phyloP scores from a whole-genome alignment of 2,113 vertebrate genomes.

The Sturnira hondurensis region DNA sequence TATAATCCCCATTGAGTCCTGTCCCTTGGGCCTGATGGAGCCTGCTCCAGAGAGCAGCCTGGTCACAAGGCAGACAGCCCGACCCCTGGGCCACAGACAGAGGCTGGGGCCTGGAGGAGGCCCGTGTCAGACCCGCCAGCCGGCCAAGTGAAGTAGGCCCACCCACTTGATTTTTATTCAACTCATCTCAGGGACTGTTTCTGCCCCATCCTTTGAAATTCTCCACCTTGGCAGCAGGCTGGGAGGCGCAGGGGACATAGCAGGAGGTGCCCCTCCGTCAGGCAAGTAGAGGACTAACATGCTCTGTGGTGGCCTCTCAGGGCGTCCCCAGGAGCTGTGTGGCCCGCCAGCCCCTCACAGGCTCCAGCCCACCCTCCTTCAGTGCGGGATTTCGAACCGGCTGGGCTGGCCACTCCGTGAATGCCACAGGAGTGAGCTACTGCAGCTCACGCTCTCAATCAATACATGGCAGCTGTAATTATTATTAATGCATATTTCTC shows the following conservation, averaged over 20 bases:
- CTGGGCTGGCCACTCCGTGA: background rate
- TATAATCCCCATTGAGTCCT: background rate
- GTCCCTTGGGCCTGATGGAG: background rate
- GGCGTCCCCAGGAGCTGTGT: background rate
- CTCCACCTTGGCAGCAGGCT: background rate
- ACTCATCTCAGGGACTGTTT: background rate
- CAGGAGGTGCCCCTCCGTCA: background rate
- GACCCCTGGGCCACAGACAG: background rate
- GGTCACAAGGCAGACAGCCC: background rate
- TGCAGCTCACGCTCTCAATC: background rate
- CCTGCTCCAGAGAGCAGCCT: background rate
- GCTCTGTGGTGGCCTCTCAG: background rate
- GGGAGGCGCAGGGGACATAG: background rate
- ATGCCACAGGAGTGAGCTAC: background rate
- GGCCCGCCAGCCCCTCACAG: background rate
- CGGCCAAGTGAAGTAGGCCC: background rate
- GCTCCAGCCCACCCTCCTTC: background rate
- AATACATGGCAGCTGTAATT: background rate
- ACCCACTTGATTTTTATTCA: background rate
- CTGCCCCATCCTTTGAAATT: background rate
- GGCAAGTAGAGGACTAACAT: rapidly evolving
- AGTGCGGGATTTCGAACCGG: background rate
- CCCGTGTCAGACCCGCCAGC: background rate
- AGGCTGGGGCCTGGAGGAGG: background rate
- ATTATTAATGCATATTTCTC: conserved; percentile 34